Evolutionary conservation across 2,888 invertebrate genomes (phyloP).

Genomic region (Ischnura elegans): DNA sequence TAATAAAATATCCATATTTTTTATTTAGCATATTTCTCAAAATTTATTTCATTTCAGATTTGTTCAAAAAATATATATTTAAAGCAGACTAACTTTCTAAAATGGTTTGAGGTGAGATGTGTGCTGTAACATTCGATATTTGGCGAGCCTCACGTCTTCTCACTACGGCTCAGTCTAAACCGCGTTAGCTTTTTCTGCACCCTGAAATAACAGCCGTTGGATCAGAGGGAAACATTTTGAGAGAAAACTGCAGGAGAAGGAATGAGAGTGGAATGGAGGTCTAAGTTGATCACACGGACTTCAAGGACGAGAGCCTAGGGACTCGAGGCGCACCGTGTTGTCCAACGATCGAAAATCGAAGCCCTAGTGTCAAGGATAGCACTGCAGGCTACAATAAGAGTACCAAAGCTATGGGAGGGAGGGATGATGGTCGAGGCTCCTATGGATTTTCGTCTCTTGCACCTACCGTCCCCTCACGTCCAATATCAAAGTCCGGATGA

Average conservation of each 20-base stretch:
- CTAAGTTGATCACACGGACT: background rate
- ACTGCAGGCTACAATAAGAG: background rate
- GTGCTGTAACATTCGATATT: no score
- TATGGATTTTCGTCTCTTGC: background rate
- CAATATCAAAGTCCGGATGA: background rate
- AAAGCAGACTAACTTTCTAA: no score
- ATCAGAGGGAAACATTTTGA: background rate
- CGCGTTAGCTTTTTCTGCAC: constrained; percentile 33
- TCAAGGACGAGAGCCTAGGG: background rate
- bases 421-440: background rate
- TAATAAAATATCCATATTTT: no score
- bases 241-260: background rate
- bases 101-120: no score
- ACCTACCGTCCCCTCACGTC: background rate
- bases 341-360: background rate
- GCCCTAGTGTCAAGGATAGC: background rate
- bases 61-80: no score
- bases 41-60: no score
- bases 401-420: background rate
- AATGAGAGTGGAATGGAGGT: background rate
- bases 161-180: no score
- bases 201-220: constrained; percentile 18
- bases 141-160: no score
- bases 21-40: no score
- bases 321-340: no score